These are phyloP conservation scores for Anthonomus grandis DNA, from an alignment of 1,140 invertebrate species.

Conservation along the genomic window DNA sequence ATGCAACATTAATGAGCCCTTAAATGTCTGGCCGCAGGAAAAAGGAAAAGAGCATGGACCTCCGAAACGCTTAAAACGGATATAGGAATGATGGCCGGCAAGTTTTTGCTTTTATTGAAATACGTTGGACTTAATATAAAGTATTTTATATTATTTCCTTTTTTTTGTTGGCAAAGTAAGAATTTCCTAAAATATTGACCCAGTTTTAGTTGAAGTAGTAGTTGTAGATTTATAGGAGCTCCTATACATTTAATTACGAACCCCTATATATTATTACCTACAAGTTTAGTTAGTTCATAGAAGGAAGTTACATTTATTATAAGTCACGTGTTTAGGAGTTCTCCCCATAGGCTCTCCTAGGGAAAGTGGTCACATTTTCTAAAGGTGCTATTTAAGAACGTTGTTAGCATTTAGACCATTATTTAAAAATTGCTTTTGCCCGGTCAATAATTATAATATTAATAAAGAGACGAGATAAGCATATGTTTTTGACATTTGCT, in stretches of 20 bases:
- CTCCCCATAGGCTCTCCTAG: no score
- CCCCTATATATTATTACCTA: not conserved
- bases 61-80: constrained; percentile 34
- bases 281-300: no score
- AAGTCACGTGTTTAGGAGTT: no score
- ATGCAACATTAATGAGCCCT: constrained; percentile 19
- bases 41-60: constrained; percentile 14
- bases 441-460: not conserved
- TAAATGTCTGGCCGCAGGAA: constrained; percentile 16
- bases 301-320: no score
- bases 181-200: not conserved
- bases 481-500: not conserved
- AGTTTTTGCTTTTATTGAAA: not conserved
- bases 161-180: not conserved
- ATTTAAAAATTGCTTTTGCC: not conserved
- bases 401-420: no score
- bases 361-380: no score
- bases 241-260: constrained; percentile 28
- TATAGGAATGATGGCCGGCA: constrained; percentile 22
- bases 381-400: no score
- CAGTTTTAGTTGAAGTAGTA: not conserved
- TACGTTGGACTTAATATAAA: not conserved
- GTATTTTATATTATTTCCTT: not conserved
- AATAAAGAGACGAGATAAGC: not conserved
- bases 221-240: not conserved